phyloP scores from a whole-genome alignment of 2,888 invertebrate species.

The Nowickia ferox region DNA sequence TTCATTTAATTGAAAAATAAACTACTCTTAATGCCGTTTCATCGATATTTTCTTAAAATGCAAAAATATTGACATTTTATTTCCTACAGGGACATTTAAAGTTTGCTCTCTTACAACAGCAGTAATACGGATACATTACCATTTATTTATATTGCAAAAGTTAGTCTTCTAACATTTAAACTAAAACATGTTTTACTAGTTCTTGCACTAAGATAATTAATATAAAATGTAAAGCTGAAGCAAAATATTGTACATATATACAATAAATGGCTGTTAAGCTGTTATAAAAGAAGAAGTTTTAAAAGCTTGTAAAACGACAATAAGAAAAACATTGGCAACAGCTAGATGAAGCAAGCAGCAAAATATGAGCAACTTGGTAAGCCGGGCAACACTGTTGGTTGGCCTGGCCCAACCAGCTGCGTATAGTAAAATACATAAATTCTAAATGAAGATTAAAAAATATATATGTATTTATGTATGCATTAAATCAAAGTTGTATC shows the following conservation, averaged over 20 bases:
- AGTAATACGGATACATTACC: background rate
- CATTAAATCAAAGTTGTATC: background rate
- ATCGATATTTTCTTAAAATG: too few species aligned
- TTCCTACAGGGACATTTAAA: slow-evolving; percentile 23
- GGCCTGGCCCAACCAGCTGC: slow-evolving; percentile 69
- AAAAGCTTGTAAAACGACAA: slow-evolving; percentile 32
- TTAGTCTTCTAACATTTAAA: slow-evolving; percentile 65
- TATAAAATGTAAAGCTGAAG: slow-evolving; percentile 41
- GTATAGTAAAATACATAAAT: slow-evolving; percentile 54
- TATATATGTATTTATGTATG: background rate
- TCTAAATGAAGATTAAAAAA: slow-evolving; percentile 6
- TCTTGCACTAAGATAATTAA: slow-evolving; percentile 60
- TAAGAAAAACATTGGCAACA: slow-evolving; percentile 17
- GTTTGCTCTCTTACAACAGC: background rate
- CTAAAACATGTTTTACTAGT: slow-evolving; percentile 73
- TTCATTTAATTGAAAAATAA: too few species aligned
- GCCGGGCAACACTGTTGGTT: slow-evolving; percentile 46
- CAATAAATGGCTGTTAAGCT: slow-evolving; percentile 32
- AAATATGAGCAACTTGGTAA: slow-evolving; percentile 11
- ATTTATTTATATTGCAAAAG: slow-evolving; percentile 34
- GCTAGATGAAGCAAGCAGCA: background rate
- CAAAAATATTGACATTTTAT: background rate
- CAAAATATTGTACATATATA: slow-evolving; percentile 1
- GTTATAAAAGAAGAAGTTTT: slow-evolving; percentile 18
- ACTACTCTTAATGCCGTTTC: too few species aligned